Percentiles rank a stretch among this genome's conserved stretches.
phyloP scores from a whole-genome alignment of 2,797 vertebrate genomes.

The Sebastes baramenuke region DNA sequence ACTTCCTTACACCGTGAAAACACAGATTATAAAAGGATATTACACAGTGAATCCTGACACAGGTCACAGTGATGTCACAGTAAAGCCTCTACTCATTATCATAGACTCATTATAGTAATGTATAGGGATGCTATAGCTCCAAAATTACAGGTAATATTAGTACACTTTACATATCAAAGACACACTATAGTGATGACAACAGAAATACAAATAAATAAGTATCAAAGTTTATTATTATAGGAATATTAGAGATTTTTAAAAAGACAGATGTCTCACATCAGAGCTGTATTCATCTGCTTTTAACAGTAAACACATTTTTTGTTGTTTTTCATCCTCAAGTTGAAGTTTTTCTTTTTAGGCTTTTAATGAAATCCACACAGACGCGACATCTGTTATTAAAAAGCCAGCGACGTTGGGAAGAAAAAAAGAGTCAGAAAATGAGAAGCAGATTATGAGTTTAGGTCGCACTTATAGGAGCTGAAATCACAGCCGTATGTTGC shows the following conservation, averaged over 20 bases:
- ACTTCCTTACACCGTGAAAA: background rate
- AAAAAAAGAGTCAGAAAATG: background rate
- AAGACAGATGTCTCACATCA: background rate
- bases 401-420: background rate
- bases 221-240: background rate
- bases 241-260: background rate
- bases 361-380: slow-evolving; percentile 41
- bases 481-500: background rate
- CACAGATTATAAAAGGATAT: background rate
- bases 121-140: background rate
- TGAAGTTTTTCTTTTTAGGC: background rate
- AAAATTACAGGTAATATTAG: background rate
- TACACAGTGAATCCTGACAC: background rate
- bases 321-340: slow-evolving; percentile 2
- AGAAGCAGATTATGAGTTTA: slow-evolving; percentile 43
- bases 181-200: background rate
- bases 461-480: background rate
- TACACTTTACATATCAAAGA: background rate
- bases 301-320: slow-evolving; percentile 29
- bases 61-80: background rate
- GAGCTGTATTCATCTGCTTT: background rate
- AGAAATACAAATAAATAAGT: background rate
- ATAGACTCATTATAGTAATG: background rate
- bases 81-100: background rate
- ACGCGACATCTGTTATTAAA: slow-evolving; percentile 33